These are phyloP conservation scores for Hippocampus barbouri DNA, from an alignment of 2,113 vertebrate species.

Conservation along the genomic window DNA sequence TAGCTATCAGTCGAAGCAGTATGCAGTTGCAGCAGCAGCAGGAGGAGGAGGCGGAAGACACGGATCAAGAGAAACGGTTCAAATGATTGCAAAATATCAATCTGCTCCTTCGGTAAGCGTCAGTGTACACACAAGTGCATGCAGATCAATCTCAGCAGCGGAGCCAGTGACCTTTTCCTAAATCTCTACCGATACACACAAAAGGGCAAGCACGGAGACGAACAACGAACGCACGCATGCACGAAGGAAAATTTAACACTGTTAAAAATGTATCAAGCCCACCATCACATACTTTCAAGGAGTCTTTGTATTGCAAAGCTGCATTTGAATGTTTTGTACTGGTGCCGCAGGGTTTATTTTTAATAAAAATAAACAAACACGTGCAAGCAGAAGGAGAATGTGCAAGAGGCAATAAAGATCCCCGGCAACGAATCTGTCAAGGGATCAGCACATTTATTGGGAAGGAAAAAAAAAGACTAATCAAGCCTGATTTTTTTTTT, in stretches of 20 bases:
- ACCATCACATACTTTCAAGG: not conserved
- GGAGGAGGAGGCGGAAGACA: slow-evolving; percentile 21
- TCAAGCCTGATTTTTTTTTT: not conserved
- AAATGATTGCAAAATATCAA: slow-evolving; percentile 23
- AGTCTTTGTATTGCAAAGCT: not conserved
- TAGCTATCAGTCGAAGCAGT: not conserved
- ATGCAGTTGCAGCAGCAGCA: not conserved
- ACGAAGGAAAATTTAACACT: not conserved
- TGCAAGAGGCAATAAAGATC: not conserved
- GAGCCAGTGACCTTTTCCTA: slow-evolving; percentile 62
- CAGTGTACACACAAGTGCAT: not conserved
- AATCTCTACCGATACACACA: slow-evolving; percentile 39
- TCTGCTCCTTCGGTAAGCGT: slow-evolving; percentile 13
- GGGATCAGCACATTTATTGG: not conserved
- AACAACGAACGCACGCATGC: not conserved
- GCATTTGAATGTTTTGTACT: not conserved
- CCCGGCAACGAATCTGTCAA: not conserved
- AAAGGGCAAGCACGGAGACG: slow-evolving; percentile 37
- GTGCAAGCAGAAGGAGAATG: too few species aligned
- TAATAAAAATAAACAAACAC: too few species aligned
- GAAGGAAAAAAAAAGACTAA: not conserved
- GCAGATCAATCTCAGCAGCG: slow-evolving; percentile 41
- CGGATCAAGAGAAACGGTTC: slow-evolving; percentile 36
- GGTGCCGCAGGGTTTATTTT: not conserved
- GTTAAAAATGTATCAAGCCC: slow-evolving; percentile 9